phyloP scores from a whole-genome alignment of 2,113 vertebrate species.

The Gnathonemus longibarbis region DNA sequence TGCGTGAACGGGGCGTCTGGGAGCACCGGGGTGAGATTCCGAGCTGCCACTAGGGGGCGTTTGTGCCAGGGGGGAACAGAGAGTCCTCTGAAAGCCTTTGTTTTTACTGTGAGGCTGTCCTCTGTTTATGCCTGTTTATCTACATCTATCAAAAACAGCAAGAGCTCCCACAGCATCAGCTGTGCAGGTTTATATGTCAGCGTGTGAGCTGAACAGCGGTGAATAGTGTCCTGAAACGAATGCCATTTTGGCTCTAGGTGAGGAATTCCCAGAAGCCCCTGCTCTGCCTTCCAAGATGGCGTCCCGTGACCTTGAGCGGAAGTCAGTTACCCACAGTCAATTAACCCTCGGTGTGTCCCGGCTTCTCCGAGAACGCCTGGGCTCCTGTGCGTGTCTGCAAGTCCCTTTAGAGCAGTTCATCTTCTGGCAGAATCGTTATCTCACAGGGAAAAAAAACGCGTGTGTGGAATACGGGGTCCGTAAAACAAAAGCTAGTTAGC shows the following conservation, averaged over 20 bases:
- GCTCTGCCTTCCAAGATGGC: background rate
- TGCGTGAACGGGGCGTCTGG: background rate
- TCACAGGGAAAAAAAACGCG: background rate
- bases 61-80: background rate
- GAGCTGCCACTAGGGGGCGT: background rate
- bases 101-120: background rate
- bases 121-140: background rate
- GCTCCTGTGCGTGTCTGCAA: background rate
- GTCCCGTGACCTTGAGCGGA: background rate
- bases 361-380: background rate
- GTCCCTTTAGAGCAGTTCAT: background rate
- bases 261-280: conserved; percentile 4
- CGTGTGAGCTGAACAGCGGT: background rate
- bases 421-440: background rate
- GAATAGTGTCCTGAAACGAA: background rate
- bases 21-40: background rate
- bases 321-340: background rate
- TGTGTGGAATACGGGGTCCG: background rate
- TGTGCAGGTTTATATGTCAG: background rate
- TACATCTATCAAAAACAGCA: background rate
- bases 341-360: background rate
- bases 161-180: background rate
- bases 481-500: background rate
- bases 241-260: background rate
- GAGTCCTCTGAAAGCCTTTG: background rate